These are phyloP conservation scores for Sardina pilchardus DNA, from an alignment of 2,113 vertebrate species.

Conservation along the genomic window DNA sequence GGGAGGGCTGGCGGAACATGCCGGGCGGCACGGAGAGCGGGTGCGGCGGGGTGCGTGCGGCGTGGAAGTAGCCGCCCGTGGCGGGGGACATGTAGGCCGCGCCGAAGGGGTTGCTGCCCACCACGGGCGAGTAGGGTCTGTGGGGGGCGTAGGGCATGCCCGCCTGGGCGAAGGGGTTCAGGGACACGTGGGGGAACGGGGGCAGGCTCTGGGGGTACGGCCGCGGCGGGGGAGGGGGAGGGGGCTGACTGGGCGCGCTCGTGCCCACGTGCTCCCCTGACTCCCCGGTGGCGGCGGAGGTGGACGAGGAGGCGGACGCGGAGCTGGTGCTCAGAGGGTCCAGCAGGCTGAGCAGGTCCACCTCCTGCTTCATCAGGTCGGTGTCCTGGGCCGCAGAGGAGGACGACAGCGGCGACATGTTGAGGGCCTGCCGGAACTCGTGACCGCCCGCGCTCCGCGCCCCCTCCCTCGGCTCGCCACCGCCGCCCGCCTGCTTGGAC, in stretches of 20 bases:
- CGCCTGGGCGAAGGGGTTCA: slow-evolving; percentile 81
- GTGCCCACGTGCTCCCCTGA: not conserved
- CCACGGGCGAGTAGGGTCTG: slow-evolving; percentile 70
- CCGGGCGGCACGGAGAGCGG: slow-evolving; percentile 70
- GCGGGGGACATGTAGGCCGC: slow-evolving; percentile 65
- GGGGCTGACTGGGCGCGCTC: slow-evolving; percentile 22
- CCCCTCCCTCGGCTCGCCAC: slow-evolving; percentile 50
- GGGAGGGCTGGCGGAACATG: slow-evolving; percentile 76
- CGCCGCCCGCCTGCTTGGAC: slow-evolving; percentile 67
- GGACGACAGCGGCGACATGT: slow-evolving; percentile 47
- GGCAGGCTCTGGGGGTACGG: slow-evolving; percentile 66
- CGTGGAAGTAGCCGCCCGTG: slow-evolving; percentile 69
- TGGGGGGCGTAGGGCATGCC: slow-evolving; percentile 65
- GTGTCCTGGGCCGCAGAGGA: slow-evolving; percentile 33
- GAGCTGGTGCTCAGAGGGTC: slow-evolving; percentile 75
- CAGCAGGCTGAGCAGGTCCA: slow-evolving; percentile 84
- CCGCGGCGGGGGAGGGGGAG: slow-evolving; percentile 63
- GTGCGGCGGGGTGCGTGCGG: slow-evolving; percentile 63
- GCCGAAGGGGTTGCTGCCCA: slow-evolving; percentile 77
- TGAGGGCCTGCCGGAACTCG: slow-evolving; percentile 66
- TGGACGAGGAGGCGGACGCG: not conserved
- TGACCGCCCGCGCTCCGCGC: slow-evolving; percentile 59
- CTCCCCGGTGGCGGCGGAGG: not conserved
- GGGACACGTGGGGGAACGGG: slow-evolving; percentile 60
- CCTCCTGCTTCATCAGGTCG: slow-evolving; percentile 72